Conservation (phyloP, 2,888 invertebrate genomes). For the Acrobasis suavella region DNA sequence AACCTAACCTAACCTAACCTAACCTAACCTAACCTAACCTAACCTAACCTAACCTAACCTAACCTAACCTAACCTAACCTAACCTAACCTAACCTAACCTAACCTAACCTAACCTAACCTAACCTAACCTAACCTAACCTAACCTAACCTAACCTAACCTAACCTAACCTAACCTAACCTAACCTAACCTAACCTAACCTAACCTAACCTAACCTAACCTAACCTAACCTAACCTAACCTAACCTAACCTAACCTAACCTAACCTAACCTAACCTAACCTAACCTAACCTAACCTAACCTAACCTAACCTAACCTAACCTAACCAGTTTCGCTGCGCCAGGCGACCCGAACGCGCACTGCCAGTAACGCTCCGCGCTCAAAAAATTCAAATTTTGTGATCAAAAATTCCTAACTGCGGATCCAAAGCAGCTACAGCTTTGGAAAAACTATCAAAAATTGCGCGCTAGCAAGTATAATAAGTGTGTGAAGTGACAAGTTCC, state of each 20-base stretch:
- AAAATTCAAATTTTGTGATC: too few relatives aligned
- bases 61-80: conserved; percentile 31
- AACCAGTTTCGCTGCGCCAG: conserved; percentile 25
- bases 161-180: conserved; percentile 33
- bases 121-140: conserved; percentile 30
- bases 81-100: conserved; percentile 29
- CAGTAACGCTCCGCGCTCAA: too few relatives aligned
- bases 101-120: conserved; percentile 27
- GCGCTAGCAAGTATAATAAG: too few relatives aligned
- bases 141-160: conserved; percentile 30
- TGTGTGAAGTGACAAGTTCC: too few relatives aligned
- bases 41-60: conserved; percentile 31
- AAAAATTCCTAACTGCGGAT: too few relatives aligned
- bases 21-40: conserved; percentile 31
- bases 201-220: too few relatives aligned
- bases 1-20: conserved; percentile 31
- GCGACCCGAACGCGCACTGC: too few relatives aligned
- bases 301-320: conserved; percentile 28
- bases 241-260: too few relatives aligned
- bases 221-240: too few relatives aligned
- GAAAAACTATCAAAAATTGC: too few relatives aligned
- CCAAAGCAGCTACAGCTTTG: too few relatives aligned
- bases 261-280: conserved; percentile 26
- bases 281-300: conserved; percentile 31
- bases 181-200: too few relatives aligned